Base-by-base conservation (phyloP, 2,888 invertebrate species). In the Philereme vetulata region DNA sequence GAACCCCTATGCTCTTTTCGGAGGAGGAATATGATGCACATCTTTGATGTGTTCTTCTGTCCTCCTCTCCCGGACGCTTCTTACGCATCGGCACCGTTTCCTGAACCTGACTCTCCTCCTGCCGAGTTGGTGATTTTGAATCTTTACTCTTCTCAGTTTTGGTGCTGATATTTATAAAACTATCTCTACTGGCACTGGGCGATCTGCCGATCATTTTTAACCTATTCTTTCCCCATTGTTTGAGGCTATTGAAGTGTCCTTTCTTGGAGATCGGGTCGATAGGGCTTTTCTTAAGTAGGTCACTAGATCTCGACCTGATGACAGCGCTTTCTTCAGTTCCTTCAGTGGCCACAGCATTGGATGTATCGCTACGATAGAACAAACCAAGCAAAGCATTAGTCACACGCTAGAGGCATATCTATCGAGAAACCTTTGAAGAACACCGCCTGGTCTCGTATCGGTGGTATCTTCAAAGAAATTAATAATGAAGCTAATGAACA, bases 171-270 rank as follows among this genome's bases (percentile, higher is more conserved):
- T 89, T 90, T 73, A 84, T 87, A 73, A 88, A 86, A 74, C 84
- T 90, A 76, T 88, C 94, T 85, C 85, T 91, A 82, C 93, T 94
- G 53, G 90, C 85, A 70, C 94, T 94, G 32, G 93, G 91, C 60
- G 93, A 93, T 84, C 94, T 93, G 72, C 95, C 95, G 77, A 96
- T 96, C 78, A 96, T 92, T 82, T 94, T 94, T 80, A 97, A 93
- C 71, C 96, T 94, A 74, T 94, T 96, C 80, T 95, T 95, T 59
- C 97, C 96, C 97, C 97, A 97, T 80, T 96, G 96, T 83, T 96
- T 96, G 58, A 97, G 87, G 34, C 95, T 95, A 82, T 96, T 96
- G 83, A 97, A 96, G 78, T 96, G 96, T 49, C 95, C 95, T 67
- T 92, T 92, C 78, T 93, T 93, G 60, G 82, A 79, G 54, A 85